These are phyloP conservation scores for Drosophila siamana DNA, from an alignment of 2,888 invertebrate species.

Conservation along the genomic window DNA sequence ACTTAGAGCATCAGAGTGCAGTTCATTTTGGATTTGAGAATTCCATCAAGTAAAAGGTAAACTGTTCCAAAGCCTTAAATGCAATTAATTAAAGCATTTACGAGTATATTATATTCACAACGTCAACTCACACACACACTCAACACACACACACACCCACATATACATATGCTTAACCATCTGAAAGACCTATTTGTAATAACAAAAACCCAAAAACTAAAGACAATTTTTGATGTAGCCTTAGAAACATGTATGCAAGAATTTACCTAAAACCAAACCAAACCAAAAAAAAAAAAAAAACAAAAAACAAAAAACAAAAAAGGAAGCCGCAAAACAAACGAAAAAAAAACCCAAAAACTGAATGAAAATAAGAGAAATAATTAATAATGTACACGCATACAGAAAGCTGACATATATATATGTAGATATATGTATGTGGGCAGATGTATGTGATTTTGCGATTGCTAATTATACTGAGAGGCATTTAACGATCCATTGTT, in stretches of 20 bases:
- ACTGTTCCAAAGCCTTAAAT: constrained; percentile 66
- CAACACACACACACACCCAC: constrained; percentile 26
- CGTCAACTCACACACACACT: not conserved
- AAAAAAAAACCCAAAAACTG: not conserved
- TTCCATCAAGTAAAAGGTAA: constrained; percentile 43
- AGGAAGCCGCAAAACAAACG: constrained; percentile 11
- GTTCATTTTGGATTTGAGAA: constrained; percentile 24
- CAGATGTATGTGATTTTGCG: constrained; percentile 28
- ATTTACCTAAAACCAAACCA: constrained; percentile 26
- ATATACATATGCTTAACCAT: constrained; percentile 27
- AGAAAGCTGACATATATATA: constrained; percentile 12
- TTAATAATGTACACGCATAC: constrained; percentile 13
- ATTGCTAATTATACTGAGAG: constrained; percentile 38
- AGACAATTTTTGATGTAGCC: constrained; percentile 67
- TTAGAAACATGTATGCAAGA: constrained; percentile 61
- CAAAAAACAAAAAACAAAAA: too few relatives aligned
- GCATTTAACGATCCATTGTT: constrained; percentile 58
- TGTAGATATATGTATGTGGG: constrained; percentile 21
- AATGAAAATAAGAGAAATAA: constrained; percentile 16
- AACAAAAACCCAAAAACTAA: constrained; percentile 34
- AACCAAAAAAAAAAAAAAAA: too few relatives aligned
- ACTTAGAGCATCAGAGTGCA: constrained; percentile 8
- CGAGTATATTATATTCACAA: constrained; percentile 55
- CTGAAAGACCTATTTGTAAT: constrained; percentile 31
- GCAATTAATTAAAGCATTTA: constrained; percentile 61